phyloP scores from a whole-genome alignment of 2,797 vertebrate species.

The Amazona ochrocephala region DNA sequence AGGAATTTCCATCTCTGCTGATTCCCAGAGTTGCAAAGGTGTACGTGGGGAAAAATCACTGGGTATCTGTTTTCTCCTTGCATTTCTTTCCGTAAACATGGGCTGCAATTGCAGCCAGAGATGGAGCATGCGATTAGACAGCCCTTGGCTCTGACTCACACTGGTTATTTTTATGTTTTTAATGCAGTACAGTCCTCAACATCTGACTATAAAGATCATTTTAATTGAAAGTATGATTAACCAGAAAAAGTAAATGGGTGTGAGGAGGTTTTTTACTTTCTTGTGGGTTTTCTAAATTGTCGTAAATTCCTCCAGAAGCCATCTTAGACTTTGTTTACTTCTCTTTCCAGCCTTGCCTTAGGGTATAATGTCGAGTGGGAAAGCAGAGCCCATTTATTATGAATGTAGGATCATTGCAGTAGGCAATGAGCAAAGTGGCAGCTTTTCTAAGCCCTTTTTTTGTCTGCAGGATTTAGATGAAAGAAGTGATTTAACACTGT shows the following conservation, averaged over 20 bases:
- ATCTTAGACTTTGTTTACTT: conserved; percentile 40
- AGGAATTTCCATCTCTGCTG: background rate
- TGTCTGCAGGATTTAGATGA: background rate
- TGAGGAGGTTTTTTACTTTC: background rate
- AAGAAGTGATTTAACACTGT: background rate
- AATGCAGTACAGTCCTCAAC: background rate
- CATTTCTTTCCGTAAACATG: background rate
- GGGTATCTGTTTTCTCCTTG: background rate
- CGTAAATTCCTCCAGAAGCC: conserved; percentile 35
- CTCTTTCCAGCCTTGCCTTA: conserved; percentile 37
- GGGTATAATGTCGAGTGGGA: conserved; percentile 54
- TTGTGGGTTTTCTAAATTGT: conserved; percentile 34
- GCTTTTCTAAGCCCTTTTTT: background rate
- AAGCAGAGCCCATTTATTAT: conserved; percentile 41
- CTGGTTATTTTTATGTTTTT: background rate
- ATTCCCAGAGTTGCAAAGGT: conserved; percentile 8
- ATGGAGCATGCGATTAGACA: background rate
- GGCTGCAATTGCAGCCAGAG: background rate
- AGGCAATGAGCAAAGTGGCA: conserved; percentile 29
- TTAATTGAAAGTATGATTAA: conserved; percentile 53
- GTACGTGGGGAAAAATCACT: background rate
- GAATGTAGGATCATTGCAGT: background rate
- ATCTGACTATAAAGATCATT: background rate
- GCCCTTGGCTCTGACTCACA: background rate
- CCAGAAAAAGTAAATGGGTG: background rate